phyloP scores from a whole-genome alignment of 2,797 vertebrate species.

The Characodon lateralis region DNA sequence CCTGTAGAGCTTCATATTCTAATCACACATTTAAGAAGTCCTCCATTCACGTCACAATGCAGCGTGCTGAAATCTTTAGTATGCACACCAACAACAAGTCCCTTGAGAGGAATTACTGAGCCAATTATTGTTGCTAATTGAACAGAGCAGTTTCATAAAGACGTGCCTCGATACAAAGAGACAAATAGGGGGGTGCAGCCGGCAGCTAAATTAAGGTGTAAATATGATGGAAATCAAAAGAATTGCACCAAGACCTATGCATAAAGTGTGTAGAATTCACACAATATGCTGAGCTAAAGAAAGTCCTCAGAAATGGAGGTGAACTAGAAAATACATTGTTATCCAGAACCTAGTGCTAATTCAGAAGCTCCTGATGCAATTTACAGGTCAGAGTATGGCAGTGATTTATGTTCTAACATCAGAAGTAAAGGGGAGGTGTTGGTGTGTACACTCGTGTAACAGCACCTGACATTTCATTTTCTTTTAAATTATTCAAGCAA shows the following conservation, averaged over 20 bases:
- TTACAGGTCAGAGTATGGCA: not conserved
- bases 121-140: constrained; percentile 49
- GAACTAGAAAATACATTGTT: not conserved
- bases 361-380: not conserved
- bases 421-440: not conserved
- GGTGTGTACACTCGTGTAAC: not conserved
- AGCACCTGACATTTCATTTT: not conserved
- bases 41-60: constrained; percentile 14
- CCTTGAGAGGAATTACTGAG: constrained; percentile 44
- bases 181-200: constrained; percentile 20
- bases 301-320: not conserved
- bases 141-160: constrained; percentile 43
- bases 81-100: constrained; percentile 37
- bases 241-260: constrained; percentile 3
- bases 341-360: not conserved
- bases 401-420: not conserved
- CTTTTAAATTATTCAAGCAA: not conserved
- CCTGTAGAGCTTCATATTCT: not conserved
- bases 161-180: constrained; percentile 23
- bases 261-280: constrained; percentile 5
- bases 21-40: not conserved
- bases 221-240: not conserved
- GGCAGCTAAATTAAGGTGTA: constrained; percentile 22
- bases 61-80: constrained; percentile 14
- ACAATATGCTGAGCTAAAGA: constrained; percentile 2